Evolutionary conservation across 2,113 vertebrate species (phyloP).

Genomic region (Bos javanicus): DNA sequence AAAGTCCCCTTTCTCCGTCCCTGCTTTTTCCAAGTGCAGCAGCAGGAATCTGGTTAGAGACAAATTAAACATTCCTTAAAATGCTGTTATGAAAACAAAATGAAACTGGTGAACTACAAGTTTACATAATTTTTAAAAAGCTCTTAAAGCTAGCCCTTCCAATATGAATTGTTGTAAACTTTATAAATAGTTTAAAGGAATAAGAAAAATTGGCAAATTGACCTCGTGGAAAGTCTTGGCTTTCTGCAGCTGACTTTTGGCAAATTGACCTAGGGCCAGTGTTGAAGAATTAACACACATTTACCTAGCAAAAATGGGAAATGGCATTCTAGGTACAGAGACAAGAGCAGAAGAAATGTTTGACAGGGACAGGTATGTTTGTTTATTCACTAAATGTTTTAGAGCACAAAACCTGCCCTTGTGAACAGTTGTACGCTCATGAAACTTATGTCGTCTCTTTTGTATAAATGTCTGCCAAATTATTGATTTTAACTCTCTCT

Average conservation of each 20-base stretch:
- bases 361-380: background rate
- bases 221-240: conserved; percentile 41
- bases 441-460: background rate
- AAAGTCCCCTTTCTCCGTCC: background rate
- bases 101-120: conserved; percentile 13
- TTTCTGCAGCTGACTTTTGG: conserved; percentile 39
- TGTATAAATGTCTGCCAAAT: background rate
- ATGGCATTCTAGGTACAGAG: background rate
- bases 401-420: background rate
- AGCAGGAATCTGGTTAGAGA: background rate
- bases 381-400: background rate
- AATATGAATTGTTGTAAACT: conserved; percentile 48
- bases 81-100: conserved; percentile 57
- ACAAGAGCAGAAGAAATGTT: background rate
- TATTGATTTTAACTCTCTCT: background rate
- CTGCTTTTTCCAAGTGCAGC: background rate
- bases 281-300: conserved; percentile 9
- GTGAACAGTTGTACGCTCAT: background rate
- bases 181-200: conserved; percentile 61
- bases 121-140: conserved; percentile 58
- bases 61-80: conserved; percentile 35
- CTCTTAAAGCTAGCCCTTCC: conserved; percentile 43
- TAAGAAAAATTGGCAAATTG: conserved; percentile 49
- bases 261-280: background rate
- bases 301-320: background rate